These are phyloP conservation scores for Neolamprologus toae DNA, from an alignment of 2,113 vertebrate species.

Conservation along the genomic window DNA sequence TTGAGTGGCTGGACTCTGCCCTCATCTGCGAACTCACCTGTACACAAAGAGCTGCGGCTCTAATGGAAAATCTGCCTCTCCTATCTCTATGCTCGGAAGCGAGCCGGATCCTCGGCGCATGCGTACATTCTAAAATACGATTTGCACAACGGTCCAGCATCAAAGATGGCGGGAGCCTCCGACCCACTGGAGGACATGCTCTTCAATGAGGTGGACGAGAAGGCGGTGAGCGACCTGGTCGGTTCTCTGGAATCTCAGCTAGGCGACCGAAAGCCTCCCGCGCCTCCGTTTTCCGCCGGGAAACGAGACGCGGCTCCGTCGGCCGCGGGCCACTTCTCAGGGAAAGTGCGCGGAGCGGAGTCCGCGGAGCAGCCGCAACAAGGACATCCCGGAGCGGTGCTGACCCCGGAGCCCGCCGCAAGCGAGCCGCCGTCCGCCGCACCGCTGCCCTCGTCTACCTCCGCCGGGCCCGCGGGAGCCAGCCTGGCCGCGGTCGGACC, in stretches of 20 bases:
- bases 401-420: constrained; percentile 46
- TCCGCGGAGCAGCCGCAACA: constrained; percentile 67
- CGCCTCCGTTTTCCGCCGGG: constrained; percentile 40
- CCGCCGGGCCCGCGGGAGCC: constrained; percentile 39
- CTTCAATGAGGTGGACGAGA: constrained; percentile 83
- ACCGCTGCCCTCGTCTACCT: constrained; percentile 39
- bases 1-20: neutral
- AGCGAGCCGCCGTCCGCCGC: constrained; percentile 42
- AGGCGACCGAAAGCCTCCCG: constrained; percentile 58
- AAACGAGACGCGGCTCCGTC: constrained; percentile 43
- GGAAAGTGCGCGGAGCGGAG: constrained; percentile 67
- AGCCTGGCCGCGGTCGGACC: constrained; percentile 54
- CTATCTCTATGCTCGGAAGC: constrained; percentile 28
- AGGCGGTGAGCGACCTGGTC: constrained; percentile 81
- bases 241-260: constrained; percentile 81
- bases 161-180: constrained; percentile 85
- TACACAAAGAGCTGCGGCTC: neutral
- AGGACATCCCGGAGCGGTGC: constrained; percentile 66
- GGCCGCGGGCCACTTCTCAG: constrained; percentile 61
- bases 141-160: constrained; percentile 75
- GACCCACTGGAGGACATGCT: constrained; percentile 88
- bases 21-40: neutral
- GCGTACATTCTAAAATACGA: constrained; percentile 71
- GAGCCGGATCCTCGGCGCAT: constrained; percentile 67
- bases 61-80: neutral